Base-by-base conservation (phyloP, 2,797 vertebrate genomes). In the Rallus crepitans region DNA sequence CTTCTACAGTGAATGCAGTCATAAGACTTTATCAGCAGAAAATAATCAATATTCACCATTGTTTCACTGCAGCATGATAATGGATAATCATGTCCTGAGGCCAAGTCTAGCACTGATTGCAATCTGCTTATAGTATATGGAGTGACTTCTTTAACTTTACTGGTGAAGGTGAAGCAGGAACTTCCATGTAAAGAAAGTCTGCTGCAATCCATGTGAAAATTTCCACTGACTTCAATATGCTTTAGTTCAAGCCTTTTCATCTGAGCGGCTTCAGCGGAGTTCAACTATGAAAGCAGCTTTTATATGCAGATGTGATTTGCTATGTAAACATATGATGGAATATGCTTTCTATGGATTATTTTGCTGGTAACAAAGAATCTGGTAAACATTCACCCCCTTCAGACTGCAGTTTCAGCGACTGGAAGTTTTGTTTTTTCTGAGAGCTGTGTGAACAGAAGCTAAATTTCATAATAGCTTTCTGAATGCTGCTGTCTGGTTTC, bases 381-480 rank as follows among this genome's bases (percentile, higher is more conserved):
- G 56, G 81, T 95, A 95, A 96, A 94, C 52, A 82, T 78, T 93
- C 48, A 81, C 57, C 71, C 80, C 24, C 87, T 94, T 93, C 92
- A 96, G 75, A 93, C 61, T 86, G 92, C 70, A 94, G 63, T 84
- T 96, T 95, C 75, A 93, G 90, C 66, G 90, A 80, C 57, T 73
- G 64, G 48, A 95, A 93, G 55, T 92, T 71, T 96, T 95, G 13
- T 47, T 59, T 94, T 95, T 95, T 77, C 91, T 97, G 80, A 90
- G 89, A 96, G 94, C 65, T 89, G 60, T 94, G 81, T 89, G 89
- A 97, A 96, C 71, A 96, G 96, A 85, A 97, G 84, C 53, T 86
- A 59, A 75, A 92, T 95, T 95, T 96, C 85, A n/a, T 89, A 91
- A 94, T 27, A 91, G 80, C 75, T 79, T 78, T 94, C 61, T 71